Conservation (phyloP, 2,888 invertebrate species). For the Agrilus cyanescens region DNA sequence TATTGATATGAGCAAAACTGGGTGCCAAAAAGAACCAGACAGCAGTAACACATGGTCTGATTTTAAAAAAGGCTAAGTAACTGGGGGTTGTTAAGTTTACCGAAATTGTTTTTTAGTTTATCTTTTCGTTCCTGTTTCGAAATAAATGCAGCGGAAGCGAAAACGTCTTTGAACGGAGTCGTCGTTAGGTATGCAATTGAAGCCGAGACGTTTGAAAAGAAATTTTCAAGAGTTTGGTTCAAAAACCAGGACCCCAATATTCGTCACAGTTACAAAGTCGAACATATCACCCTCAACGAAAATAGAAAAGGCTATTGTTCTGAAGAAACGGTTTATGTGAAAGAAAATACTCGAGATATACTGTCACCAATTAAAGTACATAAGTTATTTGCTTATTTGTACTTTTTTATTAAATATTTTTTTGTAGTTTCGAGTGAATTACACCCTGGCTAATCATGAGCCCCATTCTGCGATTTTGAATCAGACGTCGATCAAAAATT, state of each 20-base stretch:
- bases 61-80: neutral
- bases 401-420: slow-evolving; percentile 1
- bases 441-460: slow-evolving; percentile 62
- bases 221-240: slow-evolving; percentile 70
- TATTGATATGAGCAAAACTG: slow-evolving; percentile 66
- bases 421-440: slow-evolving; percentile 64
- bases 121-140: slow-evolving; percentile 76
- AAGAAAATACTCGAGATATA: slow-evolving; percentile 77
- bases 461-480: slow-evolving; percentile 80
- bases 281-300: slow-evolving; percentile 1
- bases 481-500: slow-evolving; percentile 66
- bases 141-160: slow-evolving; percentile 48
- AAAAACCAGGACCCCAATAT: slow-evolving; percentile 37
- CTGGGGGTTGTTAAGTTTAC: neutral
- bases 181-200: slow-evolving; percentile 60
- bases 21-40: slow-evolving; percentile 53
- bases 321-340: slow-evolving; percentile 70
- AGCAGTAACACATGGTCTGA: slow-evolving; percentile 58
- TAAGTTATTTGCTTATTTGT: neutral
- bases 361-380: slow-evolving; percentile 75
- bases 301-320: slow-evolving; percentile 41
- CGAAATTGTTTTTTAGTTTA: slow-evolving; percentile 40
- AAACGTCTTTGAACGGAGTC: slow-evolving; percentile 39
- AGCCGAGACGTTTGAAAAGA: slow-evolving; percentile 65
- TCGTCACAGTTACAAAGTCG: slow-evolving; percentile 23